Conservation (phyloP, 2,888 invertebrate species). For the Clostera curtula region DNA sequence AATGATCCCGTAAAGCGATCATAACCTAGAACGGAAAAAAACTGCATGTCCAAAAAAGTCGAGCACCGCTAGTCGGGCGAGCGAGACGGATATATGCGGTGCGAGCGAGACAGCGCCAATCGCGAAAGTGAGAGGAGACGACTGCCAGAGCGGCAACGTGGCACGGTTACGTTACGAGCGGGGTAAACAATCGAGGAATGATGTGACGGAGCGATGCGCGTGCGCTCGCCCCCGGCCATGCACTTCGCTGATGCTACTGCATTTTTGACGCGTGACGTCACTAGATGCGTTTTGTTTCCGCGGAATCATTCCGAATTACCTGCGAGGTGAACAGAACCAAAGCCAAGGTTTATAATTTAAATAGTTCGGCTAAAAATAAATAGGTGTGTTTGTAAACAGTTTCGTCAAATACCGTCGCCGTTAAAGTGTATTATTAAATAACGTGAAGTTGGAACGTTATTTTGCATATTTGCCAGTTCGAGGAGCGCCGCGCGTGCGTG, state of each 20-base stretch:
- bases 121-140: constrained; percentile 73
- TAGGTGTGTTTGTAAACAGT: constrained; percentile 27
- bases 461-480: too few species aligned
- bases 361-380: constrained; percentile 22
- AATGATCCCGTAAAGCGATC: constrained; percentile 53
- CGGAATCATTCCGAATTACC: constrained; percentile 11
- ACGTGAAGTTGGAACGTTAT: too few species aligned
- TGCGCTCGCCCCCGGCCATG: constrained; percentile 56
- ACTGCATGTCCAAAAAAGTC: constrained; percentile 69
- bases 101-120: constrained; percentile 34
- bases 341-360: constrained; percentile 12
- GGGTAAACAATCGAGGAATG: constrained; percentile 68
- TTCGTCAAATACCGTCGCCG: too few species aligned
- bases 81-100: constrained; percentile 34
- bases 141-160: constrained; percentile 61
- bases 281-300: constrained; percentile 17
- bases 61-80: constrained; percentile 67
- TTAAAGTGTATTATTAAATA: too few species aligned
- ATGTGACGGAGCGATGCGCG: constrained; percentile 61
- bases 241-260: constrained; percentile 64
- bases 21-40: constrained; percentile 62
- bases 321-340: constrained; percentile 3
- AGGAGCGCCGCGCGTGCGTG: too few species aligned
- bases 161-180: constrained; percentile 61
- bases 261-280: constrained; percentile 62